Evolutionary conservation across 2,888 invertebrate species (phyloP), one percentile per base, ranked within the genome.

Genomic region (Cynaeus angustus): DNA sequence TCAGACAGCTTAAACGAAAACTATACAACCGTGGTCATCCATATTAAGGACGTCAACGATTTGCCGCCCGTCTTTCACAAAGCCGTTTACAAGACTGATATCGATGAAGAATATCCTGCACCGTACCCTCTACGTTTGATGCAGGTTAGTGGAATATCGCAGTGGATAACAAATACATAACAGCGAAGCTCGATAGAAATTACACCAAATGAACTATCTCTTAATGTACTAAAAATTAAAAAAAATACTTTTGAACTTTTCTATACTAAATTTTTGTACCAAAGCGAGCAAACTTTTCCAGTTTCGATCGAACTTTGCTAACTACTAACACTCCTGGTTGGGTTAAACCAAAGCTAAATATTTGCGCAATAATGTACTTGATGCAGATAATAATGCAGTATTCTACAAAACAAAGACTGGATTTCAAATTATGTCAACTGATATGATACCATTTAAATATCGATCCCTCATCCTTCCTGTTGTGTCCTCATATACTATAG

Each of bases 1-100:
- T 95, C 96, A 75, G 94, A 95, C 87, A 94, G 95, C 84, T 90
- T 94, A 85, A 94, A 94, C 88, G 96, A 96, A 87, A 94, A 94
- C 88, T 91, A 90, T 79, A 95, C 95, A 77, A 91, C 89, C 71
- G 93, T 96, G 77, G 89, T 94, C 80, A 92, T 96, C 80, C 90
- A 91, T 83, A 90, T 95, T 78, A 90, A 92, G 79, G 95, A 96
- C 86, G 93, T 94, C 82, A 96, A 96, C 87, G 97, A 97, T 86
- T 89, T 96, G 81, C 94, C 96, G 61, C 97, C 97, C 28, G 89
- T 89, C 78, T 94, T 94, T 86, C 89, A 91, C 74, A 88, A 90
- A 82, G 89, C 90, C 75, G 85, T 89, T 66, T 95, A 94, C 87
- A 86, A 90, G 82, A 90, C 92, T 55, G 89, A 90, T 74, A 91